Evolutionary conservation across 2,888 invertebrate genomes (phyloP), one percentile per base, ranked within the genome.

Genomic region (Patella depressa): DNA sequence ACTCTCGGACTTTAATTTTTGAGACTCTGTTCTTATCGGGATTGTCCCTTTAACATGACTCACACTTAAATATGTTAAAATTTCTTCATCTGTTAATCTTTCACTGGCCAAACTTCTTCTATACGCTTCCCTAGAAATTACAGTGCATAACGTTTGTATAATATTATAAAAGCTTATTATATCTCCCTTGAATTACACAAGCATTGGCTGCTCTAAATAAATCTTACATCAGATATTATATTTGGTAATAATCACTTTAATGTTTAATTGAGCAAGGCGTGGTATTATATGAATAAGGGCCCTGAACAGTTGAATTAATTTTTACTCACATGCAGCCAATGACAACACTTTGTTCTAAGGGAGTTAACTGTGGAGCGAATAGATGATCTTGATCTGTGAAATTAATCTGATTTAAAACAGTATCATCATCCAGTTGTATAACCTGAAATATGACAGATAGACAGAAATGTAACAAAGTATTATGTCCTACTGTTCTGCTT

Each of bases 391-490:
- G 91, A 83, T 95, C 94, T 5, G 93, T 91, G 89, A 96, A 97
- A 80, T 94, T 92, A 73, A 97, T 94, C 83, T 94, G 94, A 86
- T 97, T 95, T 69, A 98, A 92, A 76, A 97, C 93, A 2, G 96
- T 94, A 85, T 98, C 98, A 92, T 98, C 98, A 81, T 96, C 94
- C 53, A 98, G 91, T 72, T 94, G 93, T 4, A 97, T 89, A 82
- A 96, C 94, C 86, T 89, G 79, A 2, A 80, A 77, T 45, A 29
- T 34, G 34, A 5, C 5, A 34, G 34, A 34, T 29, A 29, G 24
- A 24, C 24, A 24, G 24, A 24, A 34, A 34, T 34, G 34, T 34
- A 34, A 34, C 34, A 34, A 34, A 34, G 4, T 34, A 0, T 34
- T 5, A 34, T 5, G 0, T 34, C 34, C 0, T 34, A 5, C 34